Evolutionary conservation across 2,888 invertebrate genomes (phyloP).

Genomic region (Cerastis rubricosa): DNA sequence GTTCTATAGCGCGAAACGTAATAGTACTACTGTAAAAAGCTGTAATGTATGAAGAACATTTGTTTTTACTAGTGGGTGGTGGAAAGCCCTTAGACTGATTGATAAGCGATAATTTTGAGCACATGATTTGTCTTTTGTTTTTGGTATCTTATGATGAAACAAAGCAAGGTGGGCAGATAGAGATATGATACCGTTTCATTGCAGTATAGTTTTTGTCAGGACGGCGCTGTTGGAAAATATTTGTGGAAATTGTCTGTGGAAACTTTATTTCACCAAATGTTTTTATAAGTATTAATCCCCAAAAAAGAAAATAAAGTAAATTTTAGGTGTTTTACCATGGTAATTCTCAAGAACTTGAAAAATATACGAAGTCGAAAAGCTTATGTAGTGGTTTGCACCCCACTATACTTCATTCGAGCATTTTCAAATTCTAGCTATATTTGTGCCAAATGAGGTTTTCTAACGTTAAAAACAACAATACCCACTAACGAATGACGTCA

Average conservation of each 20-base stretch:
- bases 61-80: slow-evolving; percentile 42
- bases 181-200: neutral
- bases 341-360: neutral
- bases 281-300: neutral
- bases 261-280: neutral
- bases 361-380: neutral
- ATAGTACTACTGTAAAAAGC: neutral
- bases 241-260: neutral
- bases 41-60: slow-evolving; percentile 36
- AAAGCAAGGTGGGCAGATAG: slow-evolving; percentile 45
- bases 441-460: neutral
- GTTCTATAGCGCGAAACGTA: too few relatives aligned
- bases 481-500: slow-evolving; percentile 5
- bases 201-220: too few relatives aligned
- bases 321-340: neutral
- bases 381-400: neutral
- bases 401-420: neutral
- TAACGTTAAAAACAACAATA: slow-evolving; percentile 9
- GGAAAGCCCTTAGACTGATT: slow-evolving; percentile 62
- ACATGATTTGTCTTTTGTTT: slow-evolving; percentile 51
- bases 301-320: neutral
- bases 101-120: slow-evolving; percentile 59
- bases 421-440: neutral
- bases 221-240: too few relatives aligned
- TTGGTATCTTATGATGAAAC: slow-evolving; percentile 44